Conservation (phyloP, 2,113 vertebrate genomes). For the Colinus virginianus region DNA sequence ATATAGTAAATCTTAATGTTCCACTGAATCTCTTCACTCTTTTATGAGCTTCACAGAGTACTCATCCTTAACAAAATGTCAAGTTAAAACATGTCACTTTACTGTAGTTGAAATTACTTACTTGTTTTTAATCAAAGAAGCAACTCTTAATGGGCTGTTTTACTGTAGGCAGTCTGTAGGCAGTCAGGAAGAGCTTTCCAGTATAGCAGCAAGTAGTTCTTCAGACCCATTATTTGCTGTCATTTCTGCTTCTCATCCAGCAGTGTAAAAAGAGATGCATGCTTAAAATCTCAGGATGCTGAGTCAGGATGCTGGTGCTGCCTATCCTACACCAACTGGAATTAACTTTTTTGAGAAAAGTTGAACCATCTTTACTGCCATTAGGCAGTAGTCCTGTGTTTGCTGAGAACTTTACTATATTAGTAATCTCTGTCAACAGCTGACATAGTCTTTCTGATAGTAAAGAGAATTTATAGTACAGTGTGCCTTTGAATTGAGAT, state of each 20-base stretch:
- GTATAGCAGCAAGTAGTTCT: slow-evolving; percentile 30
- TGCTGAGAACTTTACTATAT: not conserved
- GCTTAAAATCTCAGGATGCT: not conserved
- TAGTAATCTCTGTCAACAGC: not conserved
- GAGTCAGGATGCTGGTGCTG: not conserved
- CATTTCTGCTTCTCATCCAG: slow-evolving; percentile 43
- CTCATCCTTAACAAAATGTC: slow-evolving; percentile 76
- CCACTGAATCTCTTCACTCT: slow-evolving; percentile 72
- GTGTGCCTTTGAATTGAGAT: not conserved
- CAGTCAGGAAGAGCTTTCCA: slow-evolving; percentile 57
- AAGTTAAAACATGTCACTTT: slow-evolving; percentile 81
- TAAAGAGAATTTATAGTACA: not conserved
- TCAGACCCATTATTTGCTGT: slow-evolving; percentile 37
- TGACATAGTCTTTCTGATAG: not conserved
- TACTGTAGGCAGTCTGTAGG: slow-evolving; percentile 71
- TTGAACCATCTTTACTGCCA: not conserved
- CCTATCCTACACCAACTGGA: not conserved
- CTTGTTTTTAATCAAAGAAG: slow-evolving; percentile 74
- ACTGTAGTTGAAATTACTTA: slow-evolving; percentile 68
- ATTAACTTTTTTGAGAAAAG: slow-evolving; percentile 4
- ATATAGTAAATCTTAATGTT: slow-evolving; percentile 73
- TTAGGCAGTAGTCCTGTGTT: not conserved
- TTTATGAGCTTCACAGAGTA: slow-evolving; percentile 72
- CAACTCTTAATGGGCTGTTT: slow-evolving; percentile 72
- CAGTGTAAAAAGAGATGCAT: not conserved